phyloP scores from a whole-genome alignment of 1,140 invertebrate species.

The Neodiprion pinetum region DNA sequence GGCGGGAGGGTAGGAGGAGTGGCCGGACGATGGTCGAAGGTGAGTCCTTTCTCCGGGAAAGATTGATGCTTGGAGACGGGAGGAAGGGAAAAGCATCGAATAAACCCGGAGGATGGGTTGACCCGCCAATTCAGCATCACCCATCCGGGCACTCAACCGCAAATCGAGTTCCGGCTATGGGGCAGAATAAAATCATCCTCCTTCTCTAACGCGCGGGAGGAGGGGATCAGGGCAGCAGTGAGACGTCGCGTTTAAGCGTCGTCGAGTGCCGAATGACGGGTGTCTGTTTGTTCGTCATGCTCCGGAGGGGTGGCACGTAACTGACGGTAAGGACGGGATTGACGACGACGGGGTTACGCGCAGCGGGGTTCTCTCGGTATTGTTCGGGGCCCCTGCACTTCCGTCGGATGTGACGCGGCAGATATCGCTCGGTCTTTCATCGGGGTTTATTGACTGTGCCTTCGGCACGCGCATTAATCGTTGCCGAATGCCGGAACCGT shows the following conservation, averaged over 20 bases:
- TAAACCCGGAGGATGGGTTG: conserved; percentile 29
- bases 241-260: conserved; percentile 56
- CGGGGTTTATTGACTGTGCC: conserved; percentile 2
- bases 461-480: not conserved
- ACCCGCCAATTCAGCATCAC: conserved; percentile 54
- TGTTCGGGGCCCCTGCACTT: conserved; percentile 15
- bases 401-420: conserved; percentile 44
- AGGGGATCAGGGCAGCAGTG: conserved; percentile 31
- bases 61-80: conserved; percentile 23
- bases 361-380: too few species aligned
- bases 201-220: conserved; percentile 30
- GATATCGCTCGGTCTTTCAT: conserved; percentile 28
- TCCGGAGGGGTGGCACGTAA: conserved; percentile 21
- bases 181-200: conserved; percentile 51
- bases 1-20: not conserved
- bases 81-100: conserved; percentile 8
- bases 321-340: not conserved
- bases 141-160: conserved; percentile 52
- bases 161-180: conserved; percentile 51
- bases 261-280: not conserved
- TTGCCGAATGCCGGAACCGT: too few species aligned
- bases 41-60: conserved; percentile 7
- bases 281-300: conserved; percentile 35
- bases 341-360: not conserved
- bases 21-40: not conserved